Evolutionary conservation across 2,113 vertebrate species (phyloP).

Genomic region (Dendrocopos noguchii): DNA sequence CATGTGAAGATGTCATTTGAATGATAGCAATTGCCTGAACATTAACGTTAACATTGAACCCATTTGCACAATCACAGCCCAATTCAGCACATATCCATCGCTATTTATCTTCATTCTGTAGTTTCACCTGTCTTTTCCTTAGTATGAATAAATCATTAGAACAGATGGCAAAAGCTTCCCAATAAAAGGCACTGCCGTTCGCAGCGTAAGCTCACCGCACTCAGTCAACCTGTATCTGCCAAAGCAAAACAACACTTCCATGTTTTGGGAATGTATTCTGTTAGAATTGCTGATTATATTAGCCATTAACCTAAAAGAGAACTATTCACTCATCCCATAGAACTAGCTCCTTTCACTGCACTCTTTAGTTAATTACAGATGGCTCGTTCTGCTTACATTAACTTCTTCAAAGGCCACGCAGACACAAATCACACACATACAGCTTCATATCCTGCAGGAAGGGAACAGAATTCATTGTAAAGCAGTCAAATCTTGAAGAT

Average conservation of each 20-base stretch:
- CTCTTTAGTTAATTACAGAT: background rate
- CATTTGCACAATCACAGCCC: constrained; percentile 66
- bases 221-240: constrained; percentile 47
- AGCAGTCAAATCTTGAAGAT: background rate
- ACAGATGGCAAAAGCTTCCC: constrained; percentile 76
- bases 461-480: background rate
- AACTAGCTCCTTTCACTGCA: background rate
- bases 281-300: constrained; percentile 20
- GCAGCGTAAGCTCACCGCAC: constrained; percentile 58
- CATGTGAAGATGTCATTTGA: constrained; percentile 10
- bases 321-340: background rate
- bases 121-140: constrained; percentile 71
- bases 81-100: constrained; percentile 47
- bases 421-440: background rate
- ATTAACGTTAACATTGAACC: constrained; percentile 53
- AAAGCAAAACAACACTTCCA: constrained; percentile 40
- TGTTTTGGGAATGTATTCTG: background rate
- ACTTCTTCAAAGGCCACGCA: background rate
- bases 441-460: background rate
- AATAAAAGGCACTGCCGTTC: constrained; percentile 71
- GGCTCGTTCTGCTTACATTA: background rate
- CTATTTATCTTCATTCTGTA: constrained; percentile 69
- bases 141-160: constrained; percentile 78
- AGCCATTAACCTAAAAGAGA: constrained; percentile 12
- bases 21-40: constrained; percentile 43